Evolutionary conservation across 2,888 invertebrate genomes (phyloP).

Genomic region (Eristalis arbustorum): DNA sequence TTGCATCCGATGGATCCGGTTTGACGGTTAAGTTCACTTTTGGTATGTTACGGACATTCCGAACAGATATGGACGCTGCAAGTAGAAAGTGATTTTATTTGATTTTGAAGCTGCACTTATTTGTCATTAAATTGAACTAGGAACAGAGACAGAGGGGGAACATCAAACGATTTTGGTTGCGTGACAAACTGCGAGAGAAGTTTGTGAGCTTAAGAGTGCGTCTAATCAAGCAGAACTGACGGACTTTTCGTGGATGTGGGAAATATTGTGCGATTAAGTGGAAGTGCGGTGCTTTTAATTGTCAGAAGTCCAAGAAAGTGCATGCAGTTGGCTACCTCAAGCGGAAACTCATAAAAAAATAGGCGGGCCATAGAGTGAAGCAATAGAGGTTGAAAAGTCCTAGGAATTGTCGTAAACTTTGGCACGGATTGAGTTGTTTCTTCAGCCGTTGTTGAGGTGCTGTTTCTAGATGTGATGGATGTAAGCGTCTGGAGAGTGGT

Average conservation of each 20-base stretch:
- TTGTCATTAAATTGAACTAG: neutral
- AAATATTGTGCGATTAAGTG: neutral
- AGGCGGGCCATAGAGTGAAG: too few relatives aligned
- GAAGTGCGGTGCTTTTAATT: too few relatives aligned
- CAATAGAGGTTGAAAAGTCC: too few relatives aligned
- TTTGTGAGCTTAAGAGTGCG: conserved; percentile 4
- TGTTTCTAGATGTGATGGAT: too few relatives aligned
- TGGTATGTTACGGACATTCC: conserved; percentile 79
- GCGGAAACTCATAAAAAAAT: too few relatives aligned
- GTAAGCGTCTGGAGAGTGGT: too few relatives aligned
- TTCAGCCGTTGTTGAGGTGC: too few relatives aligned
- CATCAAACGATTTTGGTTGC: neutral
- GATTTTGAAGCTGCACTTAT: neutral
- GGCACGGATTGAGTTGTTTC: too few relatives aligned
- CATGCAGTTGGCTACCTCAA: too few relatives aligned
- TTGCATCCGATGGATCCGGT: conserved; percentile 78
- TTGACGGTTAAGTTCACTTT: conserved; percentile 79
- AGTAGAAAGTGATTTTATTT: conserved; percentile 72
- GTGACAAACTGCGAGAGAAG: neutral
- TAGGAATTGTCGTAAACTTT: too few relatives aligned
- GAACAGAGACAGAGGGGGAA: neutral
- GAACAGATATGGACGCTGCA: conserved; percentile 87
- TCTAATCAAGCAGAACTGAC: neutral
- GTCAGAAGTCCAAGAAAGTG: too few relatives aligned
- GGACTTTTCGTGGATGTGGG: neutral